phyloP scores from a whole-genome alignment of 2,888 invertebrate genomes.

The Ernsta delagoae region DNA sequence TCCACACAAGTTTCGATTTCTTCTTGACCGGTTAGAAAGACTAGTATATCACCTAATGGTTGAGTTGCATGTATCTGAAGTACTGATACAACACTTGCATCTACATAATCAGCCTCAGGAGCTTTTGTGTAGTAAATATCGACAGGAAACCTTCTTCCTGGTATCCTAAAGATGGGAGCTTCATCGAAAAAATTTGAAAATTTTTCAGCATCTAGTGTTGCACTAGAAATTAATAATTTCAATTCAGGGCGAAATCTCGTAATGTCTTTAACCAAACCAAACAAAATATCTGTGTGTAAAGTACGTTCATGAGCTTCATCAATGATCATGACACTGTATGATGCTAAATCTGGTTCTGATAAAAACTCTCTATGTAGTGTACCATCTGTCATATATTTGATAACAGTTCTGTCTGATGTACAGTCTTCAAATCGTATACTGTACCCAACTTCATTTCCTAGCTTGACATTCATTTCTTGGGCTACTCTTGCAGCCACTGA shows the following conservation, averaged over 20 bases:
- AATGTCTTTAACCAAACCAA: slow-evolving; percentile 98
- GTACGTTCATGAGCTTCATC: slow-evolving; percentile 99
- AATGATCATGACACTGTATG: slow-evolving; percentile 99
- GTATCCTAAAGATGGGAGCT: slow-evolving; percentile 98
- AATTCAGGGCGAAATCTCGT: slow-evolving; percentile 96
- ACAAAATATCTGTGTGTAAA: slow-evolving; percentile 98
- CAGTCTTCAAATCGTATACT: slow-evolving; percentile 99
- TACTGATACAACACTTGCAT: slow-evolving; percentile 98
- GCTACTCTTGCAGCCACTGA: slow-evolving; percentile 99
- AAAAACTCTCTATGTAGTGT: slow-evolving; percentile 98
- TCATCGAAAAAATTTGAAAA: slow-evolving; percentile 99
- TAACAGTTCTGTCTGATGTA: slow-evolving; percentile 97
- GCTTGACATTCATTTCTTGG: slow-evolving; percentile 98
- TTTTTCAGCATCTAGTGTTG: slow-evolving; percentile 98
- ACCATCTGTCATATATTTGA: slow-evolving; percentile 99
- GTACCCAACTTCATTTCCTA: slow-evolving; percentile 96
- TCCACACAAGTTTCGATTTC: slow-evolving; percentile 96
- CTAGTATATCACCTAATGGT: slow-evolving; percentile 97
- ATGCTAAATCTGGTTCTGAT: slow-evolving; percentile 97
- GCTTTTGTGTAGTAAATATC: slow-evolving; percentile 99
- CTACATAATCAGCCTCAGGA: slow-evolving; percentile 99
- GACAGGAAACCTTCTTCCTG: slow-evolving; percentile 98
- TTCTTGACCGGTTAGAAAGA: slow-evolving; percentile 97
- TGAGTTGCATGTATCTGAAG: slow-evolving; percentile 99
- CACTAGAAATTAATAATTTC: slow-evolving; percentile 98